phyloP scores from a whole-genome alignment of 2,113 vertebrate genomes.

The Channa maculata region DNA sequence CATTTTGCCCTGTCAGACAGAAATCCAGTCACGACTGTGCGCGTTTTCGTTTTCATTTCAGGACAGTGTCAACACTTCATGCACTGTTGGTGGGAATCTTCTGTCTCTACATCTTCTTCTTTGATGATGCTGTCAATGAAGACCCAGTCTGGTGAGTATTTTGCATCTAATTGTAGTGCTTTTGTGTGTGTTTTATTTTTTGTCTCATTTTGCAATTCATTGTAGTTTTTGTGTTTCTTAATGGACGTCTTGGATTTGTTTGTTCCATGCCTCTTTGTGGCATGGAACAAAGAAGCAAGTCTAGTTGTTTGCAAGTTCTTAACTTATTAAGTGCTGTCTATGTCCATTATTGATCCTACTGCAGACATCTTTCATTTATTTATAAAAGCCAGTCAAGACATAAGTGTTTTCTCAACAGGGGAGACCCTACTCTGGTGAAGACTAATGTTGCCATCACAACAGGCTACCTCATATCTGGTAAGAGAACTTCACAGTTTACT shows the following conservation, averaged over 20 bases:
- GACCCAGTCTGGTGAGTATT: slow-evolving; percentile 94
- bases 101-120: slow-evolving; percentile 91
- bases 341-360: too few relatives aligned
- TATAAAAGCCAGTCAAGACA: slow-evolving; percentile 6
- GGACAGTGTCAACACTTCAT: slow-evolving; percentile 95
- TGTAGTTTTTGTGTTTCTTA: too few relatives aligned
- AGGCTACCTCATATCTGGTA: slow-evolving; percentile 99
- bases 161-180: background rate
- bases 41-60: slow-evolving; percentile 69
- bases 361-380: too few relatives aligned
- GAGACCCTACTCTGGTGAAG: slow-evolving; percentile 90
- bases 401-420: slow-evolving; percentile 84
- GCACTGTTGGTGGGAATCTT: slow-evolving; percentile 92
- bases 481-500: slow-evolving; percentile 54
- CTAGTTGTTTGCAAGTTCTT: too few relatives aligned
- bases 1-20: background rate
- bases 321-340: too few relatives aligned
- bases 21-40: slow-evolving; percentile 1
- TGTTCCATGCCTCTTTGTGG: too few relatives aligned
- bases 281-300: too few relatives aligned
- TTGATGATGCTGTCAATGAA: slow-evolving; percentile 89
- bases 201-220: too few relatives aligned
- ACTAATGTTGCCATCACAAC: slow-evolving; percentile 93
- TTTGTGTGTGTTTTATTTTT: too few relatives aligned
- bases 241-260: too few relatives aligned